Conservation (phyloP, 2,797 vertebrate species). For the Intellagama lesueurii region DNA sequence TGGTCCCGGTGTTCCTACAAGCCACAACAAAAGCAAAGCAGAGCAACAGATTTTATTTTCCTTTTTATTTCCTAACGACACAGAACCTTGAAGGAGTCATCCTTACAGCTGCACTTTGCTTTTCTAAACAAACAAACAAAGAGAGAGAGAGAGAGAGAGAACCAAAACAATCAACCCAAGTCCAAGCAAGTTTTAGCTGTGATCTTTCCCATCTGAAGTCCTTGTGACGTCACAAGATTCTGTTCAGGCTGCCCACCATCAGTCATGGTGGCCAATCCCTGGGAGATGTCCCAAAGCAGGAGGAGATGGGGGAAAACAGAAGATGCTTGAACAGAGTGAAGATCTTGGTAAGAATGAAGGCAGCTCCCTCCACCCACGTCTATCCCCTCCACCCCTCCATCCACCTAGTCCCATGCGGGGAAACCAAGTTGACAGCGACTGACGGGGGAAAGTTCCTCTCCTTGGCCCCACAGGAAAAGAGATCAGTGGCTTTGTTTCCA, state of each 20-base stretch:
- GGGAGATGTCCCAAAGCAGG: conserved; percentile 73
- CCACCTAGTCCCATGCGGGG: conserved; percentile 54
- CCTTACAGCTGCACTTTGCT: conserved; percentile 79
- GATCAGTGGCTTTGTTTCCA: conserved; percentile 24
- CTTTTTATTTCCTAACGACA: conserved; percentile 10
- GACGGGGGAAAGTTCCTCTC: conserved; percentile 48
- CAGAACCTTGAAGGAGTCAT: conserved; percentile 71
- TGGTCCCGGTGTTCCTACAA: conserved; percentile 78
- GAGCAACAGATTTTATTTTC: conserved; percentile 74
- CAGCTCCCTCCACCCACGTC: conserved; percentile 6
- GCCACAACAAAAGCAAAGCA: conserved; percentile 78
- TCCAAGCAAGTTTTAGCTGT: conserved; percentile 74
- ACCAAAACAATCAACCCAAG: conserved; percentile 71
- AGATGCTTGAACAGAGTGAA: conserved; percentile 73
- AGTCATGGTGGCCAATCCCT: conserved; percentile 69
- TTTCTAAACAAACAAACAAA: conserved; percentile 50
- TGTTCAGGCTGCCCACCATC: conserved; percentile 71
- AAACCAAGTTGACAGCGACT: conserved; percentile 74
- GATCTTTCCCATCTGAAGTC: conserved; percentile 76
- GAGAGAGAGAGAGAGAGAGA: conserved; percentile 17
- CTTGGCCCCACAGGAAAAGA: conserved; percentile 2
- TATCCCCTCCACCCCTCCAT: not conserved
- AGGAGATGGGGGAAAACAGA: conserved; percentile 66
- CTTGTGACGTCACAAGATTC: conserved; percentile 77
- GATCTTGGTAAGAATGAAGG: conserved; percentile 76